Conservation (phyloP, 1,140 invertebrate species). For the Trichoplusia ni region DNA sequence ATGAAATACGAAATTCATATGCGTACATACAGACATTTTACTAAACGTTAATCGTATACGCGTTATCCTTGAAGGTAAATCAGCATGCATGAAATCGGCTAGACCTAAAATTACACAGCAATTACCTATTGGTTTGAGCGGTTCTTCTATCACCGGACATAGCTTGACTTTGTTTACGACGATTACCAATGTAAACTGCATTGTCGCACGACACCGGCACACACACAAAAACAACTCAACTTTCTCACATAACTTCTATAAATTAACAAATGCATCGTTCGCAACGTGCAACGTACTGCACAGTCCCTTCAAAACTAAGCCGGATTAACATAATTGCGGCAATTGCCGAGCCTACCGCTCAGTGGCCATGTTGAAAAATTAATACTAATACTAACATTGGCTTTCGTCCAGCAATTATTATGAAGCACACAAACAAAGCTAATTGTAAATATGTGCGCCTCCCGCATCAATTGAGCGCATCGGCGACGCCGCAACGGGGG, state of each 20-base stretch:
- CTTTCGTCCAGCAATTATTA: conserved; percentile 61
- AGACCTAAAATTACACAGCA: background rate
- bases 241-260: conserved; percentile 61
- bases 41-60: too few species aligned
- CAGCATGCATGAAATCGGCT: background rate
- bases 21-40: too few species aligned
- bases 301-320: conserved; percentile 70
- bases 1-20: too few species aligned
- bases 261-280: conserved; percentile 68
- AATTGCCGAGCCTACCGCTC: conserved; percentile 63
- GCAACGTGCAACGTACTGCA: conserved; percentile 61
- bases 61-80: background rate
- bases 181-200: conserved; percentile 77
- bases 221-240: conserved; percentile 45
- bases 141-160: conserved; percentile 68
- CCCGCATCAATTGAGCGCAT: conserved; percentile 75
- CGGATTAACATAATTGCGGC: conserved; percentile 71
- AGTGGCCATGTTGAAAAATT: conserved; percentile 51
- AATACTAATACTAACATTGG: conserved; percentile 60
- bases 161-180: conserved; percentile 74
- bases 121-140: conserved; percentile 63
- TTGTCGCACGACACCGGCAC: conserved; percentile 55
- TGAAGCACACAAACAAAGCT: conserved; percentile 62
- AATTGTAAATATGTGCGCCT: conserved; percentile 73
- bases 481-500: conserved; percentile 61